Evolutionary conservation across 2,888 invertebrate species (phyloP).

Genomic region (Caenorhabditis sp.): DNA sequence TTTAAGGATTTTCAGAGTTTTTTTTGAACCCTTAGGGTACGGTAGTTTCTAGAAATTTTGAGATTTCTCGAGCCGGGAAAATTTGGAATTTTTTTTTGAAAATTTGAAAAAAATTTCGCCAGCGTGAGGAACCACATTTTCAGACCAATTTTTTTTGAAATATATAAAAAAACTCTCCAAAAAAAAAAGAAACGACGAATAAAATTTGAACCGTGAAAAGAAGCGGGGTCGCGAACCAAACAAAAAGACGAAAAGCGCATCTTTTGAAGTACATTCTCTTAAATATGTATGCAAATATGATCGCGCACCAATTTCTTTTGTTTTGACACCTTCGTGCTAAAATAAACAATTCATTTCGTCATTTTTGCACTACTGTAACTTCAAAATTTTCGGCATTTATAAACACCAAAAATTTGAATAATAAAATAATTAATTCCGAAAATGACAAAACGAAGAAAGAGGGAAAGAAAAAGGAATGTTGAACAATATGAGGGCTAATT

Average conservation of each 20-base stretch:
- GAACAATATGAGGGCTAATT: not conserved
- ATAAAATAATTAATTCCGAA: not conserved
- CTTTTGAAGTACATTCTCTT: not conserved
- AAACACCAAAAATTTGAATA: not conserved
- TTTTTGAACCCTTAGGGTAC: too few species aligned
- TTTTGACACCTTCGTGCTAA: not conserved
- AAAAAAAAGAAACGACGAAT: not conserved
- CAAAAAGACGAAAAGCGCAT: not conserved
- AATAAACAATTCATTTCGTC: not conserved
- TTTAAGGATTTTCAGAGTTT: too few species aligned
- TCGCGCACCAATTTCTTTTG: not conserved
- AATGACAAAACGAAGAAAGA: constrained; percentile 3
- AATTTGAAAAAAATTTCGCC: too few species aligned
- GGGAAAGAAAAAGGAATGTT: not conserved
- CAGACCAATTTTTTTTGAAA: too few species aligned
- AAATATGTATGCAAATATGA: not conserved
- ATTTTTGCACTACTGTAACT: not conserved
- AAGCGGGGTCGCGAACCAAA: too few species aligned
- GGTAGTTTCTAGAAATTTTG: too few species aligned
- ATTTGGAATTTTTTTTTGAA: too few species aligned
- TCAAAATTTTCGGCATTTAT: not conserved
- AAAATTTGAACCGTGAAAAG: too few species aligned
- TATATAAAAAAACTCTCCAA: not conserved
- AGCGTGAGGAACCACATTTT: too few species aligned
- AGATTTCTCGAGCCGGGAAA: too few species aligned